Percentiles rank a stretch among this genome's conserved stretches.
Evolutionary conservation across 2,888 invertebrate species (phyloP).

Genomic region (Rhingia rostrata): DNA sequence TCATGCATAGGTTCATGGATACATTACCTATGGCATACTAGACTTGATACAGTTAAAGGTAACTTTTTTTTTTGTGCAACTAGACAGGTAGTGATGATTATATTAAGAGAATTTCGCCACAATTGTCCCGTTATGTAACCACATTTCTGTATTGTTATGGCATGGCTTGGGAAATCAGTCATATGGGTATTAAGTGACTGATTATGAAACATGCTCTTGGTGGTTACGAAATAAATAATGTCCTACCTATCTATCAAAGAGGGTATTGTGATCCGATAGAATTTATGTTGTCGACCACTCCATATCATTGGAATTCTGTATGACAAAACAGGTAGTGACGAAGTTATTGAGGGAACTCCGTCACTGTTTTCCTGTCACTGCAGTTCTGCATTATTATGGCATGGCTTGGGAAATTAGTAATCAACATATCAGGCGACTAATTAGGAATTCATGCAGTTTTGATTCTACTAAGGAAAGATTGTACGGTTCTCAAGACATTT

Average conservation of each 20-base stretch:
- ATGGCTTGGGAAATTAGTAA: conserved; percentile 60
- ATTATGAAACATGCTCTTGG: conserved; percentile 13
- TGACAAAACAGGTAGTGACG: background rate
- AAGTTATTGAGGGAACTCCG: background rate
- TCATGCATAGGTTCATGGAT: conserved; percentile 4
- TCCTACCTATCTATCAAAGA: background rate
- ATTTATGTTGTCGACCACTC: background rate
- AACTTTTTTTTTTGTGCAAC: background rate
- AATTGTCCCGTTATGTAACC: background rate
- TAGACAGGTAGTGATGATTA: background rate
- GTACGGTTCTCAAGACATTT: conserved; percentile 6
- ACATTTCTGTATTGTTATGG: conserved; percentile 15
- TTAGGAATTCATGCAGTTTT: conserved; percentile 45
- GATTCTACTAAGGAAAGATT: background rate
- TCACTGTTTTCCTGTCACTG: background rate
- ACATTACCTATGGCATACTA: too few relatives aligned
- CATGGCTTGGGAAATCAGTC: conserved; percentile 30
- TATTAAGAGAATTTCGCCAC: background rate
- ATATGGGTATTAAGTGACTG: background rate
- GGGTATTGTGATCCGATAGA: background rate
- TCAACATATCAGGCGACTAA: conserved; percentile 27
- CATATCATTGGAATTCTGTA: background rate
- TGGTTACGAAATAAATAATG: background rate
- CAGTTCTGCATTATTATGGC: conserved; percentile 26
- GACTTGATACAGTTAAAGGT: too few relatives aligned